phyloP scores from a whole-genome alignment of 2,113 vertebrate species.

The Eurypyga helias region DNA sequence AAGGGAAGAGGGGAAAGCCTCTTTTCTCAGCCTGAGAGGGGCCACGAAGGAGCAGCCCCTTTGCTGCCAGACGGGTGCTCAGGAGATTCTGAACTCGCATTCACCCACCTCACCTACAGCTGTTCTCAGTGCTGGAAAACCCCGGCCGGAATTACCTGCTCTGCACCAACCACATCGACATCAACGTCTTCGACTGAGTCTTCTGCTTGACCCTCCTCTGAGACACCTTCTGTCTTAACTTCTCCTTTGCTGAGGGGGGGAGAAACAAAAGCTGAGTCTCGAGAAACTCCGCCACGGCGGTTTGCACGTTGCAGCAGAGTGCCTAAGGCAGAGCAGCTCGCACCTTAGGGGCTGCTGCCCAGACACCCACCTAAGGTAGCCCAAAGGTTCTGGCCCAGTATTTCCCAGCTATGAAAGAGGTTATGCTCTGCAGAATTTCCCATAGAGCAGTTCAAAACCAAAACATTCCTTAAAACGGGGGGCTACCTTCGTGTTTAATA shows the following conservation, averaged over 20 bases:
- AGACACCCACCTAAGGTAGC: not conserved
- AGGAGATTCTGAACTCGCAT: not conserved
- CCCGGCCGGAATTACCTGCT: slow-evolving; percentile 1
- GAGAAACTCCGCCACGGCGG: not conserved
- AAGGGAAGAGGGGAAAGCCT: not conserved
- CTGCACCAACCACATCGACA: slow-evolving; percentile 57
- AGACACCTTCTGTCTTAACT: slow-evolving; percentile 37
- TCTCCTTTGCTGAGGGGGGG: slow-evolving; percentile 2
- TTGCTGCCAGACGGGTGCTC: not conserved
- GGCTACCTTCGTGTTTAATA: not conserved
- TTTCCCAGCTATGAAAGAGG: not conserved
- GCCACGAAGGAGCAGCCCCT: not conserved
- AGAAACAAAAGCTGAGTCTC: not conserved
- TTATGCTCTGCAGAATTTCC: not conserved
- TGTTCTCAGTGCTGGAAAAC: not conserved
- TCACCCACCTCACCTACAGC: not conserved
- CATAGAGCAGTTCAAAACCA: not conserved
- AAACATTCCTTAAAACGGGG: not conserved
- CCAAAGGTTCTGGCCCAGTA: not conserved
- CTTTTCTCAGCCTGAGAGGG: not conserved
- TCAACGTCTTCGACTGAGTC: not conserved
- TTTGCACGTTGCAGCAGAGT: not conserved
- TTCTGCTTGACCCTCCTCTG: not conserved
- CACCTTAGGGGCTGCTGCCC: not conserved
- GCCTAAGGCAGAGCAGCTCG: not conserved